These are phyloP conservation scores for Lamellibrachia luymesi DNA, from an alignment of 1,140 invertebrate genomes.

Conservation along the genomic window DNA sequence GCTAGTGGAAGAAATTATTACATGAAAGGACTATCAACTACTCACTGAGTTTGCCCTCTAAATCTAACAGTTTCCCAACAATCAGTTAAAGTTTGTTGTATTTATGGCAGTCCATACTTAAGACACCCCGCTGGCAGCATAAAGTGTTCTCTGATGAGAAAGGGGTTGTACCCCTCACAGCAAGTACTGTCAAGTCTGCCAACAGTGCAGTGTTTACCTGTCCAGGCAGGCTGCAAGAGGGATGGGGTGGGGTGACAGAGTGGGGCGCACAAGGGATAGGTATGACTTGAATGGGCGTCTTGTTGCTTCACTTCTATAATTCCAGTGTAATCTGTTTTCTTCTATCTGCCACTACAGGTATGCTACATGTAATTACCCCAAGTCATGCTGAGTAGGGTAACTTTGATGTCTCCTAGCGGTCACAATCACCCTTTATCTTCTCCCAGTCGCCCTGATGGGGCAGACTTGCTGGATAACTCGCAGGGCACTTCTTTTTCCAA, in stretches of 20 bases:
- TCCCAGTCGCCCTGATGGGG: neutral
- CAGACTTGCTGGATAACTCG: neutral
- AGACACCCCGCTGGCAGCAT: neutral
- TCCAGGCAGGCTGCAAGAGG: neutral
- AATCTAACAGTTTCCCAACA: neutral
- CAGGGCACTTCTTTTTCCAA: neutral
- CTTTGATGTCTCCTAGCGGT: neutral
- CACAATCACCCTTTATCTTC: neutral
- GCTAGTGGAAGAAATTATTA: neutral
- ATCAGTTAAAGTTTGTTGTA: neutral
- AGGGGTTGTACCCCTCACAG: neutral
- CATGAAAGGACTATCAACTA: neutral
- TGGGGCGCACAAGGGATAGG: neutral
- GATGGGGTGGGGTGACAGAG: neutral
- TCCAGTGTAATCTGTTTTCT: neutral
- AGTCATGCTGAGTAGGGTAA: neutral
- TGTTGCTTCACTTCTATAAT: neutral
- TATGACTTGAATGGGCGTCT: neutral
- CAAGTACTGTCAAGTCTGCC: neutral
- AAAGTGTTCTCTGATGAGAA: neutral
- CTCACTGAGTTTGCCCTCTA: neutral
- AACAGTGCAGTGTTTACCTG: neutral
- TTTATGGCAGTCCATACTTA: neutral
- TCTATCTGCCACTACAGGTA: neutral
- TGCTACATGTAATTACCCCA: neutral